Base-by-base conservation (phyloP, 2,888 invertebrate species). In the Sesia bembeciformis region DNA sequence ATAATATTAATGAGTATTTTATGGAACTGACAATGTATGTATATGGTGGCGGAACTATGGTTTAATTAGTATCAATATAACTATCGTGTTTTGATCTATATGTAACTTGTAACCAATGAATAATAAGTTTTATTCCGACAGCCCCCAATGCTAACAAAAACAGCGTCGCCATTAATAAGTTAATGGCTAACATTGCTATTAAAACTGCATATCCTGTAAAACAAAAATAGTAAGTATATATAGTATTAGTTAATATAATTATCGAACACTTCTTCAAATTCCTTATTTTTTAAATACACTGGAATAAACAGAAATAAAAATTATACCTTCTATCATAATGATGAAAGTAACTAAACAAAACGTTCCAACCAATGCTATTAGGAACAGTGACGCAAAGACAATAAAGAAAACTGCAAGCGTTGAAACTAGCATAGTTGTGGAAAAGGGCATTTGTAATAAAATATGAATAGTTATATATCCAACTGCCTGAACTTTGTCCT, bases 321-420 rank as follows among this genome's bases (percentile, higher is more conserved):
- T 23, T 46, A 66, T 67, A 82, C 83, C 81, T 82, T 81, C 78
- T 50, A 79, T 53, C 39, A 81, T 56, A 4, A 81, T 56, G 43
- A 83, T 68, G 3, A 66, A 54, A 5, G 64, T 3, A 41, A 69
- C 53, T 8, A 72, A 50, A 57, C 70, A 60, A 4, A 68, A 51
- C 4, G 76, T 72, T 55, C 62, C 69, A 5, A 56, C 49, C 51
- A 64, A 53, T 7, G 61, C 54, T n/a, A 54, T 5, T 51, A 61
- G 23, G 23, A n/a, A 46, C n/a, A 8, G 23, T 3, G 46, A 4
- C 46, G 23, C 7, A 8, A n/a, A 8, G 6, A 46, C 8, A n/a
- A 6, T 7, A n/a, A 46, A 46, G 8, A 46, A 6, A n/a, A 46
- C 23, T 46, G 23, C n/a, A 23, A 23, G 23, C n/a, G 23, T 8